Percentiles rank a stretch among this genome's conserved stretches.
Evolutionary conservation across 2,113 vertebrate genomes (phyloP).

Genomic region (Anguilla rostrata): DNA sequence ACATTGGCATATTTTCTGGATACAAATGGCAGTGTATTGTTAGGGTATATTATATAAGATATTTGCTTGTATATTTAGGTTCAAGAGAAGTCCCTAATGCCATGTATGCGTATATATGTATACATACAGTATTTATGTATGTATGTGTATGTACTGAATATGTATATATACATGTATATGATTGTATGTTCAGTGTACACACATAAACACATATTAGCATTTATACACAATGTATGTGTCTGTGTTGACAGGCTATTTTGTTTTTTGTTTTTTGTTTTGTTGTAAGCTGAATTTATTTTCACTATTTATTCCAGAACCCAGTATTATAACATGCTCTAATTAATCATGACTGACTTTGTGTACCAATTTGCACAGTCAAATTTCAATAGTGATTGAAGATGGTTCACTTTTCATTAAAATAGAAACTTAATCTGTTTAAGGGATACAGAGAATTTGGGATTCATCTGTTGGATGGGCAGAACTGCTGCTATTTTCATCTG

Average conservation of each 20-base stretch:
- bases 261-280: background rate
- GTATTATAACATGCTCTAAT: background rate
- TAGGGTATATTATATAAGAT: too few relatives aligned
- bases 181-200: too few relatives aligned
- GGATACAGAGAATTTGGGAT: slow-evolving; percentile 5
- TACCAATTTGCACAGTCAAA: background rate
- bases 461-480: background rate
- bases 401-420: background rate
- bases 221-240: too few relatives aligned
- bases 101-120: background rate
- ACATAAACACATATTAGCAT: too few relatives aligned
- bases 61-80: too few relatives aligned
- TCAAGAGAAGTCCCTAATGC: too few relatives aligned
- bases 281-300: background rate
- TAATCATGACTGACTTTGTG: background rate
- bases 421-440: slow-evolving; percentile 10
- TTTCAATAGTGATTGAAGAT: background rate
- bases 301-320: too few relatives aligned
- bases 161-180: too few relatives aligned
- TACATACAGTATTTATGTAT: background rate
- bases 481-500: background rate
- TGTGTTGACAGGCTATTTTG: too few relatives aligned
- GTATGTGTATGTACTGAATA: background rate
- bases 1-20: background rate
- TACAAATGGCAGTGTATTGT: too few relatives aligned